phyloP scores from a whole-genome alignment of 1,140 invertebrate species.

The Panulirus ornatus region DNA sequence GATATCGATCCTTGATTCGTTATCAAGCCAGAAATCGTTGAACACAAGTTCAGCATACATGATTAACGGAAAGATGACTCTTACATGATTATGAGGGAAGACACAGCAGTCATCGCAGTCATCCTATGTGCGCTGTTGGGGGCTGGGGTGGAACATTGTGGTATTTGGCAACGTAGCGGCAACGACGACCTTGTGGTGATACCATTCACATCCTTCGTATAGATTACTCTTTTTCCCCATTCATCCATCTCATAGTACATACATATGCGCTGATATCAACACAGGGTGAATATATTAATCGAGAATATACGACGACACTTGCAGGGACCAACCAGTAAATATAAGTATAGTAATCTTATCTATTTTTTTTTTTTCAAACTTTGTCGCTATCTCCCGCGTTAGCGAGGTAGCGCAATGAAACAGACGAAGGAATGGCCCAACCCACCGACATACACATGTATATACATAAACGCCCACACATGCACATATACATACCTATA shows the following conservation, averaged over 20 bases:
- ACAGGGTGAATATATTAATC: background rate
- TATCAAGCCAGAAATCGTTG: background rate
- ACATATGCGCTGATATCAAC: background rate
- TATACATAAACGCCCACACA: too few relatives aligned
- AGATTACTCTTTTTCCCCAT: background rate
- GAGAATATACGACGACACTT: background rate
- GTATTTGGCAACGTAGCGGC: background rate
- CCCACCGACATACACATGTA: too few relatives aligned
- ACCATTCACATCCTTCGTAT: background rate
- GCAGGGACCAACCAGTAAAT: too few relatives aligned
- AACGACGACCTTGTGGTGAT: background rate
- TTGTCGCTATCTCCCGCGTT: too few relatives aligned
- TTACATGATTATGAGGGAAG: background rate
- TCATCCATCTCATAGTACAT: background rate
- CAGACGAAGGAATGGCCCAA: too few relatives aligned
- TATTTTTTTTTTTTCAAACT: too few relatives aligned
- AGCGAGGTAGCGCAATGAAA: too few relatives aligned
- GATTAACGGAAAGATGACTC: background rate
- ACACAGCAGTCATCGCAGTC: background rate
- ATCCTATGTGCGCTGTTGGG: background rate
- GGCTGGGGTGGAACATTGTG: background rate
- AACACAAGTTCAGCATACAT: background rate
- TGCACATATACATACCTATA: too few relatives aligned
- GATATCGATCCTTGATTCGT: background rate
- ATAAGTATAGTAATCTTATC: too few relatives aligned